Evolutionary conservation across 2,797 vertebrate genomes (phyloP).

Genomic region (Sus cebifrons): DNA sequence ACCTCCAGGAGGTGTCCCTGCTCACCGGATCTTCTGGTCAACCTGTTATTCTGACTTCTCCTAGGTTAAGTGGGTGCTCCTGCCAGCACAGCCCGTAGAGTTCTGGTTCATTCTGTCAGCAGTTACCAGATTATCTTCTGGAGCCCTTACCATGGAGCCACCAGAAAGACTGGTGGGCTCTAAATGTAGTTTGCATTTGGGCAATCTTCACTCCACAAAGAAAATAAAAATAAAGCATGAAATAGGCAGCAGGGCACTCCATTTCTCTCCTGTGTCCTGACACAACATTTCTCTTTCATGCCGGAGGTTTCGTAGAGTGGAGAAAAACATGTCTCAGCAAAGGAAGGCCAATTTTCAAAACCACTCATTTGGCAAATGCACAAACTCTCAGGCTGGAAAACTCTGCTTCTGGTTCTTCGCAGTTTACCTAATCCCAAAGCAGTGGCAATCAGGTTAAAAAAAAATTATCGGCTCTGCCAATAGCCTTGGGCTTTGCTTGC

Average conservation of each 20-base stretch:
- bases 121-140: neutral
- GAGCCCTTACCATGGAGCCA: neutral
- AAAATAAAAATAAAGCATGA: neutral
- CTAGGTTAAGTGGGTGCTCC: no score
- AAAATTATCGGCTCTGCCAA: conserved; percentile 79
- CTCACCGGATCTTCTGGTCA: neutral
- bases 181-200: neutral
- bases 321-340: conserved; percentile 65
- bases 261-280: neutral
- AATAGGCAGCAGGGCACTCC: neutral
- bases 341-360: conserved; percentile 75
- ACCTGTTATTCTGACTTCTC: neutral
- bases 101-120: neutral
- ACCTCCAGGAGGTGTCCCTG: rapidly evolving
- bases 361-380: conserved; percentile 70
- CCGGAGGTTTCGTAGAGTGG: neutral
- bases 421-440: conserved; percentile 76
- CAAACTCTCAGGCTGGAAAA: neutral
- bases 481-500: conserved; percentile 73
- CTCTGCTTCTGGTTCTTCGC: conserved; percentile 60
- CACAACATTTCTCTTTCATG: neutral
- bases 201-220: neutral
- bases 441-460: conserved; percentile 68
- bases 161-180: rapidly evolving
- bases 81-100: neutral